These are phyloP conservation scores for Columba janthina DNA, from an alignment of 2,113 vertebrate species.

Conservation along the genomic window DNA sequence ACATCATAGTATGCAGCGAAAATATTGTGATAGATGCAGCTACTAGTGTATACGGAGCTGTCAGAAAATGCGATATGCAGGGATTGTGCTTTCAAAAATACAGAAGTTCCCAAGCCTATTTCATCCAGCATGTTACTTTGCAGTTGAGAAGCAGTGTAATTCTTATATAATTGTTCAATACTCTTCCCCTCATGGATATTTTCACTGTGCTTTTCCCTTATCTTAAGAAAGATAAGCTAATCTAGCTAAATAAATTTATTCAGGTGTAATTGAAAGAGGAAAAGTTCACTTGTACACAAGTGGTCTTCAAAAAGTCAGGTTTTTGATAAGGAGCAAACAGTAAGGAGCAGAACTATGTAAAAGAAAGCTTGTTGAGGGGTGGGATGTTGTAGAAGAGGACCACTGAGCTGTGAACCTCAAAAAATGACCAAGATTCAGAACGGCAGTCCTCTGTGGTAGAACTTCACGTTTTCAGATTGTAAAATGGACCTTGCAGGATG, in stretches of 20 bases:
- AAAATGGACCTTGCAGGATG: background rate
- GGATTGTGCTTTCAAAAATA: background rate
- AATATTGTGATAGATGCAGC: constrained; percentile 45
- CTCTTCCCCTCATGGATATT: background rate
- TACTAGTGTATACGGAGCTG: background rate
- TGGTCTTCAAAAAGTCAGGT: background rate
- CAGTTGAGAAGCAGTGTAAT: background rate
- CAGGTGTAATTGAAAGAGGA: background rate
- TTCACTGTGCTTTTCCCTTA: background rate
- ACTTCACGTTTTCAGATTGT: background rate
- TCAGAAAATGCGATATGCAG: background rate
- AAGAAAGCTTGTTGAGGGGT: background rate
- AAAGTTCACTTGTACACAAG: background rate
- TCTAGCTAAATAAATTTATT: background rate
- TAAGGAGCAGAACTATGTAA: background rate
- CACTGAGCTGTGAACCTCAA: background rate
- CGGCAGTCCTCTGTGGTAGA: background rate
- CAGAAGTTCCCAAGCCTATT: background rate
- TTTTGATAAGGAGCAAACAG: background rate
- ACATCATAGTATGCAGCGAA: background rate
- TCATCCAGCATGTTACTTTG: background rate
- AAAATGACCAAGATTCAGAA: background rate
- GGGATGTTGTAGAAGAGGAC: background rate
- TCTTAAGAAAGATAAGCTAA: background rate
- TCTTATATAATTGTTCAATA: background rate